Evolutionary conservation across 2,888 invertebrate genomes (phyloP), one percentile per base, ranked within the genome.

Genomic region (Myopa tessellatipennis): DNA sequence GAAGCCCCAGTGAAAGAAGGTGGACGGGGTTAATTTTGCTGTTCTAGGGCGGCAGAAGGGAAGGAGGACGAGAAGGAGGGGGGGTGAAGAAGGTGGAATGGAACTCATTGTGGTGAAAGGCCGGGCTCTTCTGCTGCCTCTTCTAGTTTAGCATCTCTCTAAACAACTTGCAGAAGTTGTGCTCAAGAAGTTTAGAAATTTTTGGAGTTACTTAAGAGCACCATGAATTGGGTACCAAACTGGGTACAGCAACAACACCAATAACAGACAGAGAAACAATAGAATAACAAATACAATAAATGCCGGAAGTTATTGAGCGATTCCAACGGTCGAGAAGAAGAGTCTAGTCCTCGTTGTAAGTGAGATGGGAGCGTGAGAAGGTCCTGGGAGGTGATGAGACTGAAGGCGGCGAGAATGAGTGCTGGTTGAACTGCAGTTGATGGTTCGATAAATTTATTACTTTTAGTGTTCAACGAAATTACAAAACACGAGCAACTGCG

Each of bases 361-460:
- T 26, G 2, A 70, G 16, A 3, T 40, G 61, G 61, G 40, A 45
- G 26, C 7, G 26, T 14, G 52, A 18, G 58, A 18, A 38, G n/a
- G 10, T 40, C 10, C 16, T 65, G 55, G 55, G 36, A 34, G 16
- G 55, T 67, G 55, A 18, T 16, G 45, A 8, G 16, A 36, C 36
- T 7, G 52, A 50, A 52, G 40, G 40, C 40, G 38, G 36, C 38
- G 38, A 36, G 34, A 36, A 36, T 38, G 38, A 34, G 65, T 50
- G 50, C 65, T 50, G 52, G 69, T 18, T 65, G 65, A 65, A 74
- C 80, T 82, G 82, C 81, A 82, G 79, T 80, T 82, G 82, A 83
- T 83, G 84, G 87, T 86, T 87, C 86, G 86, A 87, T 86, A 85
- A 87, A 86, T 87, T 86, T 86, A 86, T 86, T 87, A 84, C 87